phyloP scores from a whole-genome alignment of 2,113 vertebrate genomes.

The Pelmatolapia mariae region DNA sequence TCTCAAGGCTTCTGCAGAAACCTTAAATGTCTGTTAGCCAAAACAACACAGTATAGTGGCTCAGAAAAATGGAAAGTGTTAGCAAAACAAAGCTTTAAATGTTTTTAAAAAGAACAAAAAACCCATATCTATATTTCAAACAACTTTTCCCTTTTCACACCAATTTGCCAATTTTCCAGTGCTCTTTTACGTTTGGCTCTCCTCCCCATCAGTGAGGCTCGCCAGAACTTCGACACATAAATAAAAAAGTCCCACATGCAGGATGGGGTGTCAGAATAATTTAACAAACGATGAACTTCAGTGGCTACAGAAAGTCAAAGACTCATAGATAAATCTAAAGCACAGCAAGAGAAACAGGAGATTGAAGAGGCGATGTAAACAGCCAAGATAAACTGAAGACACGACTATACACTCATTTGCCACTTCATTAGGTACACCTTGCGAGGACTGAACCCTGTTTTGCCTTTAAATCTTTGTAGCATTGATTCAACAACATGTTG shows the following conservation, averaged over 20 bases:
- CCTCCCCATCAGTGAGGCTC: neutral
- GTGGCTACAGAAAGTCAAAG: neutral
- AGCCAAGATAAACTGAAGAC: neutral
- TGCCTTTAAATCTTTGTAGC: neutral
- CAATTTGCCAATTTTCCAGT: accelerated
- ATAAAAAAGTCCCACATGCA: neutral
- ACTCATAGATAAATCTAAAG: neutral
- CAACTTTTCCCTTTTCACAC: neutral
- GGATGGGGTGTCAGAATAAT: neutral
- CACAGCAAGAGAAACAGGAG: neutral
- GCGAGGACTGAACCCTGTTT: accelerated
- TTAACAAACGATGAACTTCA: neutral
- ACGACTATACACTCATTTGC: neutral
- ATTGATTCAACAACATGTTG: neutral
- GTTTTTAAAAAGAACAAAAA: neutral
- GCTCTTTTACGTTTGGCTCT: neutral
- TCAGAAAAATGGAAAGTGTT: neutral
- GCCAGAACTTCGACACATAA: neutral
- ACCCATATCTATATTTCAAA: neutral
- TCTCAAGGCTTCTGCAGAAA: neutral
- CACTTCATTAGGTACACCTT: no score
- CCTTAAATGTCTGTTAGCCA: neutral
- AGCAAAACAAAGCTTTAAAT: neutral
- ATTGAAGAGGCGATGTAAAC: neutral
- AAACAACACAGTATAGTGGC: neutral